phyloP scores from a whole-genome alignment of 2,797 vertebrate species.

The Phrynocephalus vlangalii region DNA sequence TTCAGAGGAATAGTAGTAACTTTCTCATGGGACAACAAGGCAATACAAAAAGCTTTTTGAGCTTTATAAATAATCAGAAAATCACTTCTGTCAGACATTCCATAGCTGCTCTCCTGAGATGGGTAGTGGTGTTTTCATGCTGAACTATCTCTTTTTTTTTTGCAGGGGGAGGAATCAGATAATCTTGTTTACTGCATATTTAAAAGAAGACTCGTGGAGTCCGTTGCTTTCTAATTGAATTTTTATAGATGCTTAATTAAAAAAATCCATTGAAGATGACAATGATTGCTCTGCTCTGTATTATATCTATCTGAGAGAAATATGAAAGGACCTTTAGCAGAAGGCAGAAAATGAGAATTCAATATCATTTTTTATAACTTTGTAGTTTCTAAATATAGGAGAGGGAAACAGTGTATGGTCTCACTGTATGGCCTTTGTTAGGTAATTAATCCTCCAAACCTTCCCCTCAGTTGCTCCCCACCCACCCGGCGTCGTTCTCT shows the following conservation, averaged over 20 bases:
- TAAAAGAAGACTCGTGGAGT: slow-evolving; percentile 55
- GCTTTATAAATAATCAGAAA: slow-evolving; percentile 30
- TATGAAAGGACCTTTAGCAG: slow-evolving; percentile 49
- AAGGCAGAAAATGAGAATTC: slow-evolving; percentile 49
- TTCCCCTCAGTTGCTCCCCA: not conserved
- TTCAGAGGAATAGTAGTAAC: not conserved
- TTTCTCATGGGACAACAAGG: not conserved
- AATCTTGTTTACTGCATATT: slow-evolving; percentile 67
- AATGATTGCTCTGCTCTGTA: slow-evolving; percentile 61
- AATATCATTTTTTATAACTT: slow-evolving; percentile 44
- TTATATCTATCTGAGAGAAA: slow-evolving; percentile 58
- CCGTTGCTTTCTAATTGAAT: slow-evolving; percentile 67
- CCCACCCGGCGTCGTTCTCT: too few relatives aligned
- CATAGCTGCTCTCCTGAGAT: slow-evolving; percentile 18
- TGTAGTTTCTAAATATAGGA: slow-evolving; percentile 52
- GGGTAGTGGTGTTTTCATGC: slow-evolving; percentile 38
- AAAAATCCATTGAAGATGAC: slow-evolving; percentile 62
- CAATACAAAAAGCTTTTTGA: not conserved
- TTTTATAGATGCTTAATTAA: slow-evolving; percentile 68
- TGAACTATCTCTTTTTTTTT: slow-evolving; percentile 22
- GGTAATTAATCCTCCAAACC: not conserved
- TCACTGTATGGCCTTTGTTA: not conserved
- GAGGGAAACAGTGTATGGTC: not conserved
- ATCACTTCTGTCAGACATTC: slow-evolving; percentile 43
- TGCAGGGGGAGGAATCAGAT: slow-evolving; percentile 4